These are phyloP conservation scores for Limonius californicus DNA, from an alignment of 1,140 invertebrate species.

Conservation along the genomic window DNA sequence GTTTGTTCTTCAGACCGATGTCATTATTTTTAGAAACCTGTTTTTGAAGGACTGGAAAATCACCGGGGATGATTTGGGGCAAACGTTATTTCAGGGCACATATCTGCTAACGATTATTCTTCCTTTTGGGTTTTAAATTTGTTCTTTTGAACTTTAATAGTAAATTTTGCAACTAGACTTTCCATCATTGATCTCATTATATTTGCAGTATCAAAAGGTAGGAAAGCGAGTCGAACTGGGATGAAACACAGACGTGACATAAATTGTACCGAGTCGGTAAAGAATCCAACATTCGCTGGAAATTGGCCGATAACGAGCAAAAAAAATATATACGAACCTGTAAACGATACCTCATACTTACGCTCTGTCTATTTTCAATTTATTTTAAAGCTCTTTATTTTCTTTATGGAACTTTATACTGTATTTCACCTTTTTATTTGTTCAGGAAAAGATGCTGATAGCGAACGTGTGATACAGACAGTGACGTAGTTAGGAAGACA, in stretches of 20 bases:
- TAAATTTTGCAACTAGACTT: too few species aligned
- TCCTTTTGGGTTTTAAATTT: too few species aligned
- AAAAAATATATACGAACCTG: constrained; percentile 8
- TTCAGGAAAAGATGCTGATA: too few species aligned
- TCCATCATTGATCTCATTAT: background rate
- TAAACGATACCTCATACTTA: constrained; percentile 11
- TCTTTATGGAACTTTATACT: constrained; percentile 6
- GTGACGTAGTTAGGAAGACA: too few species aligned
- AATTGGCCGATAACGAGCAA: constrained; percentile 13
- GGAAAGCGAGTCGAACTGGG: background rate
- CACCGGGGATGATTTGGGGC: too few species aligned
- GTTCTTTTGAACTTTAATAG: too few species aligned
- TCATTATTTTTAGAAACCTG: too few species aligned
- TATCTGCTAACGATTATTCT: too few species aligned
- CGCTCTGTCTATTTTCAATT: constrained; percentile 14
- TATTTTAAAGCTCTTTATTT: constrained; percentile 13
- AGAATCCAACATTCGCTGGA: constrained; percentile 9
- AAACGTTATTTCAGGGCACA: too few species aligned
- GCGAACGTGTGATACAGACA: too few species aligned
- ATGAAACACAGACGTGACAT: constrained; percentile 10
- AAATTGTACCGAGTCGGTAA: constrained; percentile 1
- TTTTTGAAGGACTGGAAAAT: too few species aligned
- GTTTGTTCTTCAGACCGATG: too few species aligned
- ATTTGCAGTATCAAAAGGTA: background rate
- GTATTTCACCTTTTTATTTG: background rate